A percentile compares a stretch with the other conserved stretches of the same genome.
Evolutionary conservation across 2,888 invertebrate genomes (phyloP).

Genomic region (Plutella xylostella): DNA sequence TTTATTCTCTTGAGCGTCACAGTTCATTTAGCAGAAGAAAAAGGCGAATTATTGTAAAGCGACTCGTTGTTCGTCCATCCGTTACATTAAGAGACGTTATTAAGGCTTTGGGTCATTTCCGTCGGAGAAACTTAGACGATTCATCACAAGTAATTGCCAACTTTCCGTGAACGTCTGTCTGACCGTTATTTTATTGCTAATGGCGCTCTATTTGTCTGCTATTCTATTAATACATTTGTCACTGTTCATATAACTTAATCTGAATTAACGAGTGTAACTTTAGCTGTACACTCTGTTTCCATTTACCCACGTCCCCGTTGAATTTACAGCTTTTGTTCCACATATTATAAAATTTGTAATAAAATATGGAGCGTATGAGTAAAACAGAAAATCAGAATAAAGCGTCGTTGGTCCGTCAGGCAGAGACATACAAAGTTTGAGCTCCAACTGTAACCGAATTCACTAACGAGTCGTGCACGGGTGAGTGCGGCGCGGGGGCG

Average conservation of each 20-base stretch:
- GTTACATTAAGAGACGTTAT: slow-evolving; percentile 36
- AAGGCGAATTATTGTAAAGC: background rate
- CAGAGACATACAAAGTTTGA: slow-evolving; percentile 51
- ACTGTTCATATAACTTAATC: no score
- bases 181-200: slow-evolving; percentile 40
- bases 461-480: slow-evolving; percentile 51
- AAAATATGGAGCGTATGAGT: no score
- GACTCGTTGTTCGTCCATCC: background rate
- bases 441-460: slow-evolving; percentile 50
- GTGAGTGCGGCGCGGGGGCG: no score
- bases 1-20: background rate
- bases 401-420: slow-evolving; percentile 34
- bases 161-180: slow-evolving; percentile 40
- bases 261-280: no score
- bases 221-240: no score
- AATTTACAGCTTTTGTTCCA: no score
- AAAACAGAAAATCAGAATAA: background rate
- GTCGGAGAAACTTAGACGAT: slow-evolving; percentile 46
- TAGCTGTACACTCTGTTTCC: no score
- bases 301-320: no score
- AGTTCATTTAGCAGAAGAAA: no score
- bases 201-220: no score
- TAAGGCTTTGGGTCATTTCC: slow-evolving; percentile 48
- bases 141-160: slow-evolving; percentile 57
- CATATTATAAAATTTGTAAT: no score